Percentiles rank a stretch among this genome's conserved stretches.
Conservation (phyloP, 2,888 invertebrate species). For the Empis livida region DNA sequence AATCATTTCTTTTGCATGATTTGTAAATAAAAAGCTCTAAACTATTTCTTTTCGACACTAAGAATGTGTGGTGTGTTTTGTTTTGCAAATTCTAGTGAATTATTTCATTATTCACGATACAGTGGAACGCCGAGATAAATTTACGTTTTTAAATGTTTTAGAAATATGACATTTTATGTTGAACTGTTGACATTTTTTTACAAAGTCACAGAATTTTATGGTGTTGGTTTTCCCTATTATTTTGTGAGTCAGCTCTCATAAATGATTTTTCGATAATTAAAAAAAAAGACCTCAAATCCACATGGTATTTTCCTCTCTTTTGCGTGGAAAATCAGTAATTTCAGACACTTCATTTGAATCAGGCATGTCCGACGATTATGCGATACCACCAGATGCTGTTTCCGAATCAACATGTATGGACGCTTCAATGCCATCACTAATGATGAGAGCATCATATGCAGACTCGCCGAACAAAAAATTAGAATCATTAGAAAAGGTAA, state of each 20-base stretch:
- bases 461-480: slow-evolving; percentile 47
- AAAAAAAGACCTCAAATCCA: slow-evolving; percentile 19
- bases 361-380: slow-evolving; percentile 92
- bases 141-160: too few relatives aligned
- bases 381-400: slow-evolving; percentile 87
- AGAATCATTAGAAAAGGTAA: slow-evolving; percentile 71
- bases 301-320: slow-evolving; percentile 21
- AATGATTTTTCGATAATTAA: slow-evolving; percentile 8
- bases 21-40: too few relatives aligned
- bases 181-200: too few relatives aligned
- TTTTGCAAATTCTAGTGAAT: background rate
- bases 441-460: slow-evolving; percentile 46
- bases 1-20: too few relatives aligned
- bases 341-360: slow-evolving; percentile 85
- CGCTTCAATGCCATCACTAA: slow-evolving; percentile 54
- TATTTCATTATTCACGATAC: background rate
- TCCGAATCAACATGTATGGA: slow-evolving; percentile 69
- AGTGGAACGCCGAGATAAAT: too few relatives aligned
- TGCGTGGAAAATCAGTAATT: slow-evolving; percentile 40
- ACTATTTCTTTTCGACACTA: slow-evolving; percentile 7
- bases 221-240: too few relatives aligned
- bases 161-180: too few relatives aligned
- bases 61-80: slow-evolving; percentile 1
- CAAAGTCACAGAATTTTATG: too few relatives aligned
- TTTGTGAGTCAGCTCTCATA: slow-evolving; percentile 7